Evolutionary conservation across 2,888 invertebrate species (phyloP).

Genomic region (Apodemia duryi): DNA sequence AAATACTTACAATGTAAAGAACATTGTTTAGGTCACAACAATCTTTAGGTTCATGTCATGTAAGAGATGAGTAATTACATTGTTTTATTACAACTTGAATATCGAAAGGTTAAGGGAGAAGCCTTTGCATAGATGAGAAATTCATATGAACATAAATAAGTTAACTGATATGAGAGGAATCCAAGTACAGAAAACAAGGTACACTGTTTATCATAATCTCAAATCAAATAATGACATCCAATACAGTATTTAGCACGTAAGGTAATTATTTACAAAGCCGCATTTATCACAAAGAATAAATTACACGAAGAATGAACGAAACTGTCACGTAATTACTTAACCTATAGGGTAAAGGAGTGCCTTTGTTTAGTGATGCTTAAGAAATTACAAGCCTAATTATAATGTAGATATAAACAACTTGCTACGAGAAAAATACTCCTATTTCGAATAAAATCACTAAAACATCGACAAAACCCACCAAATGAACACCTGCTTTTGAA

Average conservation of each 20-base stretch:
- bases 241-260: not conserved
- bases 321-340: conserved; percentile 24
- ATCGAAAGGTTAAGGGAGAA: no score
- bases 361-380: conserved; percentile 20
- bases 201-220: not conserved
- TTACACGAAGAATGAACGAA: not conserved
- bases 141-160: no score
- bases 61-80: no score
- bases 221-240: not conserved
- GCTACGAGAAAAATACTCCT: not conserved
- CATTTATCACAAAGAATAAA: not conserved
- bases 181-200: not conserved
- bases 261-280: not conserved
- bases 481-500: conserved; percentile 33
- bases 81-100: no score
- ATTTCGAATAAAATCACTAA: not conserved
- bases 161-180: not conserved
- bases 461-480: not conserved
- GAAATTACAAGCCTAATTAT: not conserved
- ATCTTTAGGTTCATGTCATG: no score
- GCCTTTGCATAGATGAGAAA: no score
- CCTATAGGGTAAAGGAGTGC: conserved; percentile 26
- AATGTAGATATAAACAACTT: no score
- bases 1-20: no score
- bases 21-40: no score